Percentiles rank a stretch among this genome's conserved stretches.
Evolutionary conservation across 1,140 invertebrate genomes (phyloP).

Genomic region (Tetramorium alpestre): DNA sequence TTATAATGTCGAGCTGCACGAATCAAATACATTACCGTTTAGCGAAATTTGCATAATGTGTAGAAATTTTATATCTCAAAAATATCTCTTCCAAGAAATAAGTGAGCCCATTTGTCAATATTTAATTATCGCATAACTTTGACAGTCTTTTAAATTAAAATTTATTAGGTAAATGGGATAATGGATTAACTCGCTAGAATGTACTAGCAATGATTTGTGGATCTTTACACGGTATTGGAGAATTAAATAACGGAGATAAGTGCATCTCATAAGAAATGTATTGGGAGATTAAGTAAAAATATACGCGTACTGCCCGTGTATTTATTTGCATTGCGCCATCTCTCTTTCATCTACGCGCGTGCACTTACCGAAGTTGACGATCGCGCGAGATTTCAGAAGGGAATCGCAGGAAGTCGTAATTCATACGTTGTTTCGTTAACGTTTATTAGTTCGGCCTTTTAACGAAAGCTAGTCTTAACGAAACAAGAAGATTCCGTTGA

Average conservation of each 20-base stretch:
- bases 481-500: constrained; percentile 51
- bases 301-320: background rate
- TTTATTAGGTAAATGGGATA: background rate
- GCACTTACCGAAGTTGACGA: constrained; percentile 51
- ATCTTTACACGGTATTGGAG: background rate
- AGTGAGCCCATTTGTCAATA: background rate
- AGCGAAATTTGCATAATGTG: background rate
- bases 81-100: background rate
- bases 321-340: constrained; percentile 52
- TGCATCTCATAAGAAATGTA: constrained; percentile 10
- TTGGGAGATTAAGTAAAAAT: constrained; percentile 33
- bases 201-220: background rate
- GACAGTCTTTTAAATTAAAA: constrained; percentile 9
- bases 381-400: constrained; percentile 51
- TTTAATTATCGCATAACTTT: background rate
- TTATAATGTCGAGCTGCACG: background rate
- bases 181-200: background rate
- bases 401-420: constrained; percentile 72
- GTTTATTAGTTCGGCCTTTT: constrained; percentile 67
- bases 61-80: background rate
- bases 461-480: constrained; percentile 38
- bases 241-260: constrained; percentile 16
- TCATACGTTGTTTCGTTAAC: constrained; percentile 65
- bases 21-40: background rate
- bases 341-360: constrained; percentile 49